Conservation (phyloP, 2,113 vertebrate species). For the Perognathus longimembris region DNA sequence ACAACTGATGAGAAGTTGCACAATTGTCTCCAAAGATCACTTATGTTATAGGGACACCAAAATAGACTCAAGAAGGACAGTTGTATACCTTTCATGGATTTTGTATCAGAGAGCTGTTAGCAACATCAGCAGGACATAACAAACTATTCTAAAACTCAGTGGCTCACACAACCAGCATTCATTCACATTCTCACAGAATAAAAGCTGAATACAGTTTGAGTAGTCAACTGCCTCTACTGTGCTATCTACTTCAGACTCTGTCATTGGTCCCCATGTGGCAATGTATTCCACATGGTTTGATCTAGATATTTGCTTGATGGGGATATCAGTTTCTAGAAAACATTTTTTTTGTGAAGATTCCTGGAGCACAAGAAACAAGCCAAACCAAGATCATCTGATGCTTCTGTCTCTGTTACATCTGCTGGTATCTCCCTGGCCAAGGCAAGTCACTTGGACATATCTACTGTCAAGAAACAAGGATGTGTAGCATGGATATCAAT, state of each 20-base stretch:
- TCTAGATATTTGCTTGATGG: background rate
- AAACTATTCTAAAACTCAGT: background rate
- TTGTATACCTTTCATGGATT: background rate
- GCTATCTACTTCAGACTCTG: background rate
- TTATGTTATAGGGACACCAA: background rate
- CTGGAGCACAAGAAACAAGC: background rate
- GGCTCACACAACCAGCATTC: background rate
- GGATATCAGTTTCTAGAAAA: background rate
- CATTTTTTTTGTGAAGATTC: background rate
- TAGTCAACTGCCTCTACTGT: background rate
- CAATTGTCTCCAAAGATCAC: no score
- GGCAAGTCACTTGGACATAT: background rate
- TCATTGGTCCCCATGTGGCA: no score
- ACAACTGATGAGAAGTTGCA: no score
- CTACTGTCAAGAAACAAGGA: background rate
- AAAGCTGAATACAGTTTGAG: background rate
- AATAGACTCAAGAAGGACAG: background rate
- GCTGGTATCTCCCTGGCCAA: background rate
- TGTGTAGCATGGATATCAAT: background rate
- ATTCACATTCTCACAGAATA: background rate
- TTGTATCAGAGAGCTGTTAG: background rate
- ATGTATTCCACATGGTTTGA: background rate
- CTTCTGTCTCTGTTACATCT: background rate
- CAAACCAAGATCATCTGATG: background rate
- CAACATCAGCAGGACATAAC: background rate